A percentile compares a stretch with the other conserved stretches of the same genome.
Evolutionary conservation across 2,888 invertebrate genomes (phyloP).

Genomic region (Ormia ochracea): DNA sequence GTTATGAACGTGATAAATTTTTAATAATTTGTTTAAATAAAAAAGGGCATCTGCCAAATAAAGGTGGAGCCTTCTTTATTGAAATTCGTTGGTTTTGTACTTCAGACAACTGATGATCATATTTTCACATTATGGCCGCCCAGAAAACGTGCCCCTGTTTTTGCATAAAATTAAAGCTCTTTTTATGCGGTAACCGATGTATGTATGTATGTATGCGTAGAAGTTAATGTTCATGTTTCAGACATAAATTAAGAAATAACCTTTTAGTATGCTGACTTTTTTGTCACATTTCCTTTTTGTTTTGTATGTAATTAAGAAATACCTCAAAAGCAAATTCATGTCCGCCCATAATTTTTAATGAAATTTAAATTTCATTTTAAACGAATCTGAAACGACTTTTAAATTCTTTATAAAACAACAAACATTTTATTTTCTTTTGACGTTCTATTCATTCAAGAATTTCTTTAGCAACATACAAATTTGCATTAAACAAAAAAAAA

Average conservation of each 20-base stretch:
- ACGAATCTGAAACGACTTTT: neutral
- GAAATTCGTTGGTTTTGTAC: too few species aligned
- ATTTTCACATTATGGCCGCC: neutral
- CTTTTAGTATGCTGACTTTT: neutral
- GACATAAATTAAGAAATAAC: neutral
- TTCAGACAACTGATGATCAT: neutral
- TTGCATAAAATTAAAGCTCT: neutral
- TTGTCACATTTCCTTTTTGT: neutral
- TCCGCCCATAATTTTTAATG: neutral
- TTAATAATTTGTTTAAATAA: neutral
- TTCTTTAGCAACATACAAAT: neutral
- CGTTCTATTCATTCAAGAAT: neutral
- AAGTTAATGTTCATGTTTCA: neutral
- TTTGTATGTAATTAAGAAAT: neutral
- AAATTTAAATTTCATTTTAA: neutral
- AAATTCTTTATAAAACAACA: neutral
- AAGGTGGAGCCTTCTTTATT: neutral
- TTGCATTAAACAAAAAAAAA: neutral
- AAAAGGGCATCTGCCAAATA: neutral
- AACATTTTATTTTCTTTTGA: neutral
- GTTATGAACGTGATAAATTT: too few species aligned
- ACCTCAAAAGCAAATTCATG: neutral
- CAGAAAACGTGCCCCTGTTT: neutral
- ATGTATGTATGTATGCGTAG: neutral
- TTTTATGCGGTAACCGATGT: conserved; percentile 10